These are phyloP conservation scores for Sebastes glaucus DNA, from an alignment of 2,797 vertebrate species.

Conservation along the genomic window DNA sequence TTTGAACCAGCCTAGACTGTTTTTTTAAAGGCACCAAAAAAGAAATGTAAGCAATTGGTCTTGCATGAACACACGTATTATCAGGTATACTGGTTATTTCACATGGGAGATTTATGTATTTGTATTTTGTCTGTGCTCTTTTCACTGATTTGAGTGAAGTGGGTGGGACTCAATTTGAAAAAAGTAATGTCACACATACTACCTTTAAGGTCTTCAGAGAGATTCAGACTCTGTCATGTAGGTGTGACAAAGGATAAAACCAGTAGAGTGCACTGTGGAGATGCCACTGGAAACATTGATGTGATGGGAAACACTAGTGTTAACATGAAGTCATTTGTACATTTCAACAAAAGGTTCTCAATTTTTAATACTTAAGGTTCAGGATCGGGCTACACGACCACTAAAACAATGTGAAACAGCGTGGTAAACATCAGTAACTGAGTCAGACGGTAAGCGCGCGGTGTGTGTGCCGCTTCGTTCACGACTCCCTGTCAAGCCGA, in stretches of 20 bases:
- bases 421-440: neutral
- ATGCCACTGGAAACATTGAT: neutral
- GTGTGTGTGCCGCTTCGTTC: neutral
- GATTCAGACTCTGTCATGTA: neutral
- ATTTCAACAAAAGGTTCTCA: neutral
- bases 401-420: neutral
- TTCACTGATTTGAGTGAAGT: neutral
- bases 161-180: neutral
- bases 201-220: neutral
- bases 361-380: neutral
- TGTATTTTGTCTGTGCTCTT: neutral
- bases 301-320: neutral
- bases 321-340: neutral
- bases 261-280: slow-evolving; percentile 37
- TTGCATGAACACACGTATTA: neutral
- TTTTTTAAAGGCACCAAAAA: neutral
- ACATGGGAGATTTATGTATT: neutral
- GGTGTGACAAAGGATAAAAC: slow-evolving; percentile 9
- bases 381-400: neutral
- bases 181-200: neutral
- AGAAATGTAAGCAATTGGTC: neutral
- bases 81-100: neutral
- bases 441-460: neutral
- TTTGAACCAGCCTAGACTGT: neutral
- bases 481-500: neutral